These are phyloP conservation scores for Galeruca laticollis DNA, from an alignment of 2,888 invertebrate genomes.

Conservation along the genomic window DNA sequence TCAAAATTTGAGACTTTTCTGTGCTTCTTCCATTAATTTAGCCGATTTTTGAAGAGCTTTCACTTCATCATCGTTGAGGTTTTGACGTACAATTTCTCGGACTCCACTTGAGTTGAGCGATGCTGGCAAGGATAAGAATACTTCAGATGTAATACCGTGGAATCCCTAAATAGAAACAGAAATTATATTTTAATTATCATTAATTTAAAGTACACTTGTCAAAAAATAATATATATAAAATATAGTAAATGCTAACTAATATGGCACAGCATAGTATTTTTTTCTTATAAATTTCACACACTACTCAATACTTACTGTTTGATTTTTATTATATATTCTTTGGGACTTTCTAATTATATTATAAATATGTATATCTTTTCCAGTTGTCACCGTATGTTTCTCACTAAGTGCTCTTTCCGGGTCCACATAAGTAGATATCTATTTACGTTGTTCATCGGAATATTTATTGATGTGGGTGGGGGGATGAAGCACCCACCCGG, in stretches of 20 bases:
- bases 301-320: slow-evolving; percentile 13
- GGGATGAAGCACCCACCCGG: too few species aligned
- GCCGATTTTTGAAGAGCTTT: slow-evolving; percentile 77
- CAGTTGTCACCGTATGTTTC: too few species aligned
- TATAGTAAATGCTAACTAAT: slow-evolving; percentile 2
- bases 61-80: slow-evolving; percentile 75
- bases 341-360: neutral
- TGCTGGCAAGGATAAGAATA: slow-evolving; percentile 88
- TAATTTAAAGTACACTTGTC: slow-evolving; percentile 6
- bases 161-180: slow-evolving; percentile 73
- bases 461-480: too few species aligned
- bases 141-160: slow-evolving; percentile 84
- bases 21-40: slow-evolving; percentile 52
- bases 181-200: neutral
- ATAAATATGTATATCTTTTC: too few species aligned
- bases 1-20: slow-evolving; percentile 43
- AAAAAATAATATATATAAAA: neutral
- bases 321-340: neutral
- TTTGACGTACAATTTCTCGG: slow-evolving; percentile 79
- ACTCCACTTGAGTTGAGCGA: slow-evolving; percentile 80
- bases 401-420: too few species aligned
- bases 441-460: too few species aligned
- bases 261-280: slow-evolving; percentile 4
- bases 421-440: too few species aligned
- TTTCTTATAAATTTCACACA: slow-evolving; percentile 15